Percentiles rank a stretch among this genome's conserved stretches.
Evolutionary conservation across 2,888 invertebrate genomes (phyloP).

Genomic region (Arge pagana): DNA sequence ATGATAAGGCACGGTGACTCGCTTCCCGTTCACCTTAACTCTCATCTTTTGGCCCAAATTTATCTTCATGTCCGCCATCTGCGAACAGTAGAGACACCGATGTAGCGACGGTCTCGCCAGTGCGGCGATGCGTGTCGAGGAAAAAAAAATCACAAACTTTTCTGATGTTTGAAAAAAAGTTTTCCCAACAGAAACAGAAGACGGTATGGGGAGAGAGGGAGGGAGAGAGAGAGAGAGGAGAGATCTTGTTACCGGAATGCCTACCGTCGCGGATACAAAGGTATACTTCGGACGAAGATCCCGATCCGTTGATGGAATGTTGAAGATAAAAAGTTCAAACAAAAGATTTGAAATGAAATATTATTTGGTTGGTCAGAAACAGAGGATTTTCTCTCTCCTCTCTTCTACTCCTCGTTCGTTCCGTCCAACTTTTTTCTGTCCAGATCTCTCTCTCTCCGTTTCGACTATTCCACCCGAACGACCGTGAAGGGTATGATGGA

Average conservation of each 20-base stretch:
- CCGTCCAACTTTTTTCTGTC: no score
- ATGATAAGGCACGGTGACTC: slow-evolving; percentile 73
- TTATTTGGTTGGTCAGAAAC: no score
- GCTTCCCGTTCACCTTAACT: slow-evolving; percentile 83
- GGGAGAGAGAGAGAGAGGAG: not conserved
- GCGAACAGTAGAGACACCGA: no score
- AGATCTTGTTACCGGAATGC: not conserved
- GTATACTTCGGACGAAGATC: slow-evolving; percentile 3
- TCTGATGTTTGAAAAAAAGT: no score
- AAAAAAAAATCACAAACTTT: not conserved
- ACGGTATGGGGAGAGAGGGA: not conserved
- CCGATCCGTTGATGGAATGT: slow-evolving; percentile 13
- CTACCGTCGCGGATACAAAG: no score
- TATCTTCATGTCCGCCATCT: slow-evolving; percentile 72
- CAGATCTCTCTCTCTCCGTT: no score
- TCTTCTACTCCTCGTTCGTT: no score
- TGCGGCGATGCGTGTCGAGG: no score
- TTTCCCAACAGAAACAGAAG: not conserved
- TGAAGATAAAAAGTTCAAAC: slow-evolving; percentile 6
- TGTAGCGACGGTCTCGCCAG: no score
- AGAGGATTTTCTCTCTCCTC: no score
- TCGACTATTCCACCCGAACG: no score
- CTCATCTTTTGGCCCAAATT: slow-evolving; percentile 85
- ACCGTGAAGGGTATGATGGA: no score
- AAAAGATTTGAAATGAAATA: slow-evolving; percentile 10